Evolutionary conservation across 2,113 vertebrate genomes (phyloP).

Genomic region (Oreochromis aureus): DNA sequence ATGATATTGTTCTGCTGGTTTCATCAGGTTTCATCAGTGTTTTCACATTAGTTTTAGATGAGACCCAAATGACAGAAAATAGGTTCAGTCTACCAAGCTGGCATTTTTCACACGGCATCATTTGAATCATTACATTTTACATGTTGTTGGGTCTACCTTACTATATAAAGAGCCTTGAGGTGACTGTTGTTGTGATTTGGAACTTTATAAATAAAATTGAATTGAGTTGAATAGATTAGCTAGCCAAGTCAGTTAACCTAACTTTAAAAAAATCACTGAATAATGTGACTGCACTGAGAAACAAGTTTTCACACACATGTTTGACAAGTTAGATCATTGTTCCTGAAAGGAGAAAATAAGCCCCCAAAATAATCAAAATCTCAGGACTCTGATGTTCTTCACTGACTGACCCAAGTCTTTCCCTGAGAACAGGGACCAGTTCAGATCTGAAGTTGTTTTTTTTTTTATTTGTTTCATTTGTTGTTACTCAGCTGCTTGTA

Average conservation of each 20-base stretch:
- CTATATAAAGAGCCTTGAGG: neutral
- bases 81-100: neutral
- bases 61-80: neutral
- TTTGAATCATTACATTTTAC: neutral
- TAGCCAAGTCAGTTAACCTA: neutral
- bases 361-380: neutral
- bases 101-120: neutral
- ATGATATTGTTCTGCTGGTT: neutral
- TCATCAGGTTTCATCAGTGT: neutral
- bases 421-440: neutral
- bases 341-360: neutral
- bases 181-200: neutral
- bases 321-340: neutral
- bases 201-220: neutral
- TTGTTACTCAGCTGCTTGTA: neutral
- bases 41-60: neutral
- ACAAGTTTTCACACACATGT: neutral
- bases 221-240: neutral
- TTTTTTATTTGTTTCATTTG: neutral
- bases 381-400: neutral
- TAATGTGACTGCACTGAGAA: neutral
- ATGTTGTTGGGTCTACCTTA: neutral
- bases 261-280: neutral
- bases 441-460: neutral
- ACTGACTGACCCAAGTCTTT: neutral